Conservation (phyloP, 2,113 vertebrate genomes). For the Pao palembangensis region DNA sequence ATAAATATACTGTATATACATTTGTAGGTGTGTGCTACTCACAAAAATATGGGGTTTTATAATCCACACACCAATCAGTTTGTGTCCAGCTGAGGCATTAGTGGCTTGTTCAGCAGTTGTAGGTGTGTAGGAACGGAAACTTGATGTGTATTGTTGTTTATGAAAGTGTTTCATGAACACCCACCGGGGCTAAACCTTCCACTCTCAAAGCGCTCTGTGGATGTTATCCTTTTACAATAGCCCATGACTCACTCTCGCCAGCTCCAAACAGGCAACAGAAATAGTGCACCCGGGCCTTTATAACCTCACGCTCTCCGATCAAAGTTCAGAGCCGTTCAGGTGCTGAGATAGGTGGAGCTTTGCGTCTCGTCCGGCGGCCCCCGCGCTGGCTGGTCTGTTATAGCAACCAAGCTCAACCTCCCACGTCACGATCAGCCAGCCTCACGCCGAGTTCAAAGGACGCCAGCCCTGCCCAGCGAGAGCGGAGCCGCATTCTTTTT, state of each 20-base stretch:
- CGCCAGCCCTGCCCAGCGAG: slow-evolving; percentile 53
- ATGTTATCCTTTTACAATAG: background rate
- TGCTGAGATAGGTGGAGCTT: slow-evolving; percentile 55
- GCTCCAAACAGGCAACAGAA: slow-evolving; percentile 31
- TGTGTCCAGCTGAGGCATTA: no score
- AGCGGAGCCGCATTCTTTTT: slow-evolving; percentile 48
- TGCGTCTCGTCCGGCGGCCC: background rate
- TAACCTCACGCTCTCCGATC: slow-evolving; percentile 32
- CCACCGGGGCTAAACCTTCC: no score
- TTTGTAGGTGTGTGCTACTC: no score
- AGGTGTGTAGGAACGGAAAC: no score
- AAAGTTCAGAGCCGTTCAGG: slow-evolving; percentile 63
- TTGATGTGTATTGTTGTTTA: no score
- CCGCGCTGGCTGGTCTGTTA: slow-evolving; percentile 11
- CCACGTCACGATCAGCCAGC: slow-evolving; percentile 31
- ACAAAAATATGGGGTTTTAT: no score
- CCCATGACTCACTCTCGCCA: slow-evolving; percentile 12
- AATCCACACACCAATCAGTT: no score
- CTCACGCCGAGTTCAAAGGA: slow-evolving; percentile 64
- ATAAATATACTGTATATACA: no score
- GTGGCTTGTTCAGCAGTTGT: no score
- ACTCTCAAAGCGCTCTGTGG: no score
- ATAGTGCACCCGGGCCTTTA: slow-evolving; percentile 15
- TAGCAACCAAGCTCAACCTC: slow-evolving; percentile 24
- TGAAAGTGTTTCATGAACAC: background rate